phyloP scores from a whole-genome alignment of 1,140 invertebrate species.

The Cydia fagiglandana region DNA sequence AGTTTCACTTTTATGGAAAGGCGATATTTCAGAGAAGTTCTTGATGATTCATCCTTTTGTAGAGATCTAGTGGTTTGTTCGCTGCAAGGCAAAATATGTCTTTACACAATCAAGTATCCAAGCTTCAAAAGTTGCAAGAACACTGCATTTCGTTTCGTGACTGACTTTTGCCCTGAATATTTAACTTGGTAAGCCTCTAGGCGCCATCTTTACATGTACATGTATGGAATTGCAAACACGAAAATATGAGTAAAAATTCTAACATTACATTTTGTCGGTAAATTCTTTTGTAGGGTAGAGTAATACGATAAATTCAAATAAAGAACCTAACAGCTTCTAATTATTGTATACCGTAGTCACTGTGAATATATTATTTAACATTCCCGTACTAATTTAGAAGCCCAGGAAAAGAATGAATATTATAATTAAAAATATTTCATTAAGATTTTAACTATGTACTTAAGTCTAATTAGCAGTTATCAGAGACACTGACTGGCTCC shows the following conservation, averaged over 20 bases:
- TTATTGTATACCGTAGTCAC: neutral
- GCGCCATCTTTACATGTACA: slow-evolving; percentile 48
- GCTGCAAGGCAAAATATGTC: neutral
- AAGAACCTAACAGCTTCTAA: neutral
- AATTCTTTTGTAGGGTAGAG: neutral
- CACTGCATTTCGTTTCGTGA: slow-evolving; percentile 52
- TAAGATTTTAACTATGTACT: slow-evolving; percentile 30
- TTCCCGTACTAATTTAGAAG: slow-evolving; percentile 4
- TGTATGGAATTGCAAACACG: slow-evolving; percentile 48
- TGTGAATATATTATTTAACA: neutral
- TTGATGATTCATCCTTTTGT: slow-evolving; percentile 3
- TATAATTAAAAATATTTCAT: slow-evolving; percentile 33
- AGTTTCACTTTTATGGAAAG: slow-evolving; percentile 6
- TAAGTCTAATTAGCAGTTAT: slow-evolving; percentile 34
- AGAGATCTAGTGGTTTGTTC: neutral
- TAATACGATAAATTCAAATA: neutral
- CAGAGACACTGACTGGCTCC: slow-evolving; percentile 1
- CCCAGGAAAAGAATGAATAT: slow-evolving; percentile 9
- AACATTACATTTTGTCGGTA: neutral
- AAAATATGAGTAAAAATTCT: slow-evolving; percentile 18
- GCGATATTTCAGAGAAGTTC: neutral
- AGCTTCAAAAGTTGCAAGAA: slow-evolving; percentile 48
- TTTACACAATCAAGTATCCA: slow-evolving; percentile 43
- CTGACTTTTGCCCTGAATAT: slow-evolving; percentile 74
- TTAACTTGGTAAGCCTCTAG: slow-evolving; percentile 56